A percentile compares a stretch with the other conserved stretches of the same genome.
Conservation (phyloP, 2,888 invertebrate genomes). For the Tuberolachnus salignus region DNA sequence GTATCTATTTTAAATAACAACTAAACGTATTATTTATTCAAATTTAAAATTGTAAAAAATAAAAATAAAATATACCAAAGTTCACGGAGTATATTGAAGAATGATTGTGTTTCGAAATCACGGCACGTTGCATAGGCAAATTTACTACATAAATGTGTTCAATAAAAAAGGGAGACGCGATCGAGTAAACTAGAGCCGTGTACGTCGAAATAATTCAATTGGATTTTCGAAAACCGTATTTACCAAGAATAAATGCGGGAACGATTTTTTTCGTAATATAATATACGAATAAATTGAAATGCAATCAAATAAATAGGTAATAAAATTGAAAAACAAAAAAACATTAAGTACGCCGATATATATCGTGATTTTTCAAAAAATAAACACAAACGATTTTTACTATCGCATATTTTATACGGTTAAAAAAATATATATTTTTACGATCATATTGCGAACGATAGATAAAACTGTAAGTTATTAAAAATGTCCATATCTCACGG, state of each 20-base stretch:
- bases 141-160: constrained; percentile 35
- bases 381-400: too few species aligned
- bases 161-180: constrained; percentile 13
- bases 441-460: too few species aligned
- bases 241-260: neutral
- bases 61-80: neutral
- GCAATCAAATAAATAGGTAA: too few species aligned
- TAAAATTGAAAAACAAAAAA: too few species aligned
- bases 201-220: constrained; percentile 20
- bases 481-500: too few species aligned
- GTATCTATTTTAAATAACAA: too few species aligned
- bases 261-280: neutral
- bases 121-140: constrained; percentile 45
- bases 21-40: neutral
- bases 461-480: too few species aligned
- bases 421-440: too few species aligned
- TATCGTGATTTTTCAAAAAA: too few species aligned
- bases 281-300: neutral
- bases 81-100: neutral
- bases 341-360: too few species aligned
- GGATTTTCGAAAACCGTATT: neutral
- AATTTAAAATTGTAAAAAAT: neutral
- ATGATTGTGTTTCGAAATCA: constrained; percentile 17
- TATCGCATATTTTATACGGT: too few species aligned
- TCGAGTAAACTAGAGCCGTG: constrained; percentile 7